These are phyloP conservation scores for Bombus sylvicola DNA, from an alignment of 1,140 invertebrate species.

Conservation along the genomic window DNA sequence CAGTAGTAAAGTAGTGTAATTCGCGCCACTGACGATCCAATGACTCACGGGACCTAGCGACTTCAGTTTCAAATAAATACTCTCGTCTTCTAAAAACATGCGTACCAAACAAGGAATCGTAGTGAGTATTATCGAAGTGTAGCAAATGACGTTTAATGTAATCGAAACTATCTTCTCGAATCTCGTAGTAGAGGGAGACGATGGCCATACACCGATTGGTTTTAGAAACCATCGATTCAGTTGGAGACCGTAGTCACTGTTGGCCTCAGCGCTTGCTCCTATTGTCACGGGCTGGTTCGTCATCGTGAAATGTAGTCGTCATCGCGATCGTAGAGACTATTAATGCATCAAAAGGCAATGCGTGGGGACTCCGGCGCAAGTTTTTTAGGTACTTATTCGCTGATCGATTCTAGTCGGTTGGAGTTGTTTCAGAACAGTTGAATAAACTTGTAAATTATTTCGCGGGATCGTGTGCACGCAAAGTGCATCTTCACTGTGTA, in stretches of 20 bases:
- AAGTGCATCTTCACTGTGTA: too few species aligned
- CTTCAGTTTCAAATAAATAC: constrained; percentile 11
- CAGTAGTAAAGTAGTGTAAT: constrained; percentile 41
- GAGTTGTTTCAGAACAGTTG: neutral
- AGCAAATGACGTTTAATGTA: constrained; percentile 9
- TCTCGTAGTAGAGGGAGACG: neutral
- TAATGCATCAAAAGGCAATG: fast-evolving
- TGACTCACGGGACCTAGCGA: constrained; percentile 32
- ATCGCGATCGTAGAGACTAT: neutral
- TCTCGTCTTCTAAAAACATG: constrained; percentile 18
- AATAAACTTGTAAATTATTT: neutral
- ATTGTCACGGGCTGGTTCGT: neutral
- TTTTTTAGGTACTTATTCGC: neutral
- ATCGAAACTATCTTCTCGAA: neutral
- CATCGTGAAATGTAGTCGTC: neutral
- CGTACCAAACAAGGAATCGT: neutral
- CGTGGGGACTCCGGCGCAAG: neutral
- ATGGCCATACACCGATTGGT: constrained; percentile 53
- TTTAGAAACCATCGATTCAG: constrained; percentile 58
- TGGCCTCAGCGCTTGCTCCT: constrained; percentile 7
- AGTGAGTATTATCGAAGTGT: neutral
- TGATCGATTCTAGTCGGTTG: neutral
- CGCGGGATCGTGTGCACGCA: neutral
- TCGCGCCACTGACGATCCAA: constrained; percentile 32
- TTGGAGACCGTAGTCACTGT: constrained; percentile 28